phyloP scores from a whole-genome alignment of 2,113 vertebrate genomes.

The Capreolus pygargus region DNA sequence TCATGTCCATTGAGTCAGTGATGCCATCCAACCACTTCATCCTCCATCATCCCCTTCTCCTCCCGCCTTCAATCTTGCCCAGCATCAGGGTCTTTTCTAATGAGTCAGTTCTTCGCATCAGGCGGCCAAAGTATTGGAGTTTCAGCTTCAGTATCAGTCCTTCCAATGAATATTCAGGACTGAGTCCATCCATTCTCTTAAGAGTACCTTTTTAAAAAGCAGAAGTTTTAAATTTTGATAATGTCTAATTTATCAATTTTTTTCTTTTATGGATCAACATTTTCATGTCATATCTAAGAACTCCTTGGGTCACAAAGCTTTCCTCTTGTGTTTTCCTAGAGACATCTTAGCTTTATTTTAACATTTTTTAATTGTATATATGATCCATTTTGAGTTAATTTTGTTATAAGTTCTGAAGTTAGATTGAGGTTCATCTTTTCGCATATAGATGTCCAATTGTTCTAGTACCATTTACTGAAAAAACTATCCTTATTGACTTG shows the following conservation, averaged over 20 bases:
- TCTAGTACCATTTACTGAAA: not conserved
- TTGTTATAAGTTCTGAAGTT: not conserved
- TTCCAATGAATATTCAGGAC: not conserved
- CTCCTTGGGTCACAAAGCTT: not conserved
- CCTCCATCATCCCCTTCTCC: not conserved
- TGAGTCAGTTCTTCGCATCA: not conserved
- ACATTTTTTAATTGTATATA: not conserved
- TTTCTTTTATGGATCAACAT: not conserved
- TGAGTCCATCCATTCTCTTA: not conserved
- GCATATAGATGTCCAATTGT: not conserved
- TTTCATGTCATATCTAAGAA: not conserved
- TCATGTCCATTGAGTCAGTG: not conserved
- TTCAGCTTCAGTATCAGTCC: not conserved
- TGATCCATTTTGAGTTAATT: not conserved
- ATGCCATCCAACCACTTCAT: not conserved
- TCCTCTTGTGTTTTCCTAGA: not conserved
- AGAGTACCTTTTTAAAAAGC: not conserved
- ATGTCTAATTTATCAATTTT: not conserved
- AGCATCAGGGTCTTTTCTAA: not conserved
- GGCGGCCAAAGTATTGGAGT: not conserved
- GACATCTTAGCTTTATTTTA: not conserved
- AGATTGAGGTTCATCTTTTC: not conserved
- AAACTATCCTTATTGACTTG: not conserved
- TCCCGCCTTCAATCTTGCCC: not conserved
- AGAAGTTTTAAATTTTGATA: conserved; percentile 1